Evolutionary conservation across 2,113 vertebrate species (phyloP).

Genomic region (Crotalus viridis): DNA sequence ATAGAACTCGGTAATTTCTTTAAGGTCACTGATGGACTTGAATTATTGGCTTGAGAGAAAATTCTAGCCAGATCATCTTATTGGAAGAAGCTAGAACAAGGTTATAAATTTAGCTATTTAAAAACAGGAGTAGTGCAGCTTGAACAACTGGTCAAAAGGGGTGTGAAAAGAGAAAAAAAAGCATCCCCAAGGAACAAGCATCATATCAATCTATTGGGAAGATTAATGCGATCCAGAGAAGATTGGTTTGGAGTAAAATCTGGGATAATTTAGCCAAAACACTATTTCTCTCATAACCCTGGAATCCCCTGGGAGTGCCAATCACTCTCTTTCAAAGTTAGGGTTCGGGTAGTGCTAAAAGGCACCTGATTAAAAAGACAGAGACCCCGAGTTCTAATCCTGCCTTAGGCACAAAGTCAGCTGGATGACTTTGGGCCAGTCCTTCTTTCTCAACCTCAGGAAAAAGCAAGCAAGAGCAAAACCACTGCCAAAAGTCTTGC

Average conservation of each 20-base stretch:
- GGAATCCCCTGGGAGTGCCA: neutral
- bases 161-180: neutral
- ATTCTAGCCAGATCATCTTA: conserved; percentile 56
- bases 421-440: neutral
- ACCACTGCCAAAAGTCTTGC: too few relatives aligned
- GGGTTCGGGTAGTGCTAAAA: neutral
- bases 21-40: conserved; percentile 67
- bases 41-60: conserved; percentile 60
- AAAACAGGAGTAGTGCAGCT: neutral
- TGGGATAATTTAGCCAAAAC: neutral
- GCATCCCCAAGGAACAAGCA: neutral
- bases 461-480: neutral
- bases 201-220: neutral
- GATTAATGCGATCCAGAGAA: neutral
- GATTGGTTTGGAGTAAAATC: neutral
- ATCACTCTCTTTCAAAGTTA: neutral
- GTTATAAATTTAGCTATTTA: conserved; percentile 45
- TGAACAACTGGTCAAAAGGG: conserved; percentile 21
- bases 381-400: neutral
- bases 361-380: neutral
- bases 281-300: neutral
- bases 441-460: neutral
- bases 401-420: neutral
- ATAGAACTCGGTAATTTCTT: conserved; percentile 65
- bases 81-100: conserved; percentile 49